Evolutionary conservation across 2,888 invertebrate genomes (phyloP), one percentile per base, ranked within the genome.

Genomic region (Ashinkailepas kermadecensis): DNA sequence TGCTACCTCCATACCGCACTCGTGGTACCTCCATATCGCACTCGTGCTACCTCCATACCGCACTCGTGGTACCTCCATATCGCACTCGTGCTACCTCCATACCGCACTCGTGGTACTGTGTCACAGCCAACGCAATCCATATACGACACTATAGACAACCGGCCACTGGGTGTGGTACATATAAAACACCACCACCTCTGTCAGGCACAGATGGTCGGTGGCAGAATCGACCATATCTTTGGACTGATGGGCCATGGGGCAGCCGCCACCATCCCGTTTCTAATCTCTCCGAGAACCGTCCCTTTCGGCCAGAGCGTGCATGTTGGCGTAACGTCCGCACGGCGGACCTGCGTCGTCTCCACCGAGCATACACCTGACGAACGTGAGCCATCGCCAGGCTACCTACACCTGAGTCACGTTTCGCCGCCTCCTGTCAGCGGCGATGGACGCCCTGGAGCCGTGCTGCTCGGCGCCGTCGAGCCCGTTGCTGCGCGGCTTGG

Each of bases 361-460:
- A 10, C 9, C 65, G 8, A 18, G 15, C n/a, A 65, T 8, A 23
- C 4, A 10, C 13, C n/a, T n/a, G 65, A n/a, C 9, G 23, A n/a
- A 8, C 65, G 65, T 13, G n/a, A 13, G n/a, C 65, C n/a, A 7
- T 15, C 74, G 15, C 15, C 54, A 13, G 7, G 8, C 15, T 0
- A n/a, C 6, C 78, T 83, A 84, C 65, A 84, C 84, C 56, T 84
- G 84, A 54, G 84, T 84, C 78, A 84, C 83, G 64, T 83, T 84
- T 7, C 84, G 82, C 64, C 82, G 82, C 57, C 83, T 83, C 80
- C 83, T 81, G 81, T 84, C 84, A 56, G 80, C 82, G 70, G 82
- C 78, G 54, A 58, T 23, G 0, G 78, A 78, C 23, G 57, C 56
- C 23, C 56, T n/a, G n/a, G 54, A 15, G n/a, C 78, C 15, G 54